Evolutionary conservation across 2,113 vertebrate genomes (phyloP).

Genomic region (Smithornis capensis): DNA sequence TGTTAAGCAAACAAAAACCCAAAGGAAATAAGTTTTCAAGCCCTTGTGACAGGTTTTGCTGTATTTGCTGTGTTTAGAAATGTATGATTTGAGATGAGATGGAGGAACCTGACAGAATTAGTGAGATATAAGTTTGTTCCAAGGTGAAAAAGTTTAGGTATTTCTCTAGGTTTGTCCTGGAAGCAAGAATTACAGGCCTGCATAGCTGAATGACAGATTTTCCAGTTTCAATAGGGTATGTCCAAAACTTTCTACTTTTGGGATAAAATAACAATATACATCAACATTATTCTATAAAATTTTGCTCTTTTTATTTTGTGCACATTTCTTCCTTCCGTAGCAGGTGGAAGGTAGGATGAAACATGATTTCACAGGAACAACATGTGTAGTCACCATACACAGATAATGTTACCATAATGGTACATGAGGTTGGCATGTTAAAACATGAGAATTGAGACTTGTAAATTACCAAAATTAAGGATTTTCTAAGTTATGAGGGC

Average conservation of each 20-base stretch:
- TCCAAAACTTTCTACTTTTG: background rate
- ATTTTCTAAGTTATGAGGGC: background rate
- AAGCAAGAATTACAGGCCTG: background rate
- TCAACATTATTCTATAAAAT: background rate
- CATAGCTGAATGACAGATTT: background rate
- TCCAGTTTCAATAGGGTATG: background rate
- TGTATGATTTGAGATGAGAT: background rate
- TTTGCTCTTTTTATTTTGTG: background rate
- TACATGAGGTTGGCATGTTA: rapidly evolving
- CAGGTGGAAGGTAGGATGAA: background rate
- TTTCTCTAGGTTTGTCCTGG: background rate
- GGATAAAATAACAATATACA: background rate
- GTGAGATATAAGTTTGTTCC: background rate
- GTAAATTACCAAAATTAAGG: background rate
- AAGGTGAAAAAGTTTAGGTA: background rate
- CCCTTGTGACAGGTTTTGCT: slow-evolving; percentile 8
- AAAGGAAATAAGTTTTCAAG: slow-evolving; percentile 47
- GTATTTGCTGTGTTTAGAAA: slow-evolving; percentile 1
- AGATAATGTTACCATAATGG: background rate
- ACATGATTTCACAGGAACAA: background rate
- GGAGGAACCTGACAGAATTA: background rate
- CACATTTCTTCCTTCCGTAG: background rate
- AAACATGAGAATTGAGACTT: background rate
- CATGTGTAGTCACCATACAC: background rate
- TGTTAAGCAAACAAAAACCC: slow-evolving; percentile 37